Evolutionary conservation across 37 sponge, comb jelly and placozoan genomes (phyloP), one percentile per base, ranked within the genome.

Genomic region (Lycopodina hypogea): DNA sequence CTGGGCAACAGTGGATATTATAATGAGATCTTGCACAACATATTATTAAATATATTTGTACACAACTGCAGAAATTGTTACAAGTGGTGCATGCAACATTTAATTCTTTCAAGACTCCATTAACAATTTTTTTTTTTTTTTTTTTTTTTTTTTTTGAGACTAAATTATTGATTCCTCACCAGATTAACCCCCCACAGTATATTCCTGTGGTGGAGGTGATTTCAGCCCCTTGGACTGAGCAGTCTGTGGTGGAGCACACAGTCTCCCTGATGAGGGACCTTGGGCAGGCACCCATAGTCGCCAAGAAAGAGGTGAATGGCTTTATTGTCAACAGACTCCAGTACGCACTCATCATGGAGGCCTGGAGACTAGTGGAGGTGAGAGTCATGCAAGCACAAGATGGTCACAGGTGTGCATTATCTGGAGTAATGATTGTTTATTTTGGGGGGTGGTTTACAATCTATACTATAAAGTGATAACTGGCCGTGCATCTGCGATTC

Each of bases 281-380:
- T 19, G 97, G 97, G 3, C 90, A 92, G 85, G 62, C 88, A 23
- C 97, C 97, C 2, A 82, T 94, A 14, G n/a, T 74, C 34, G 88
- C 81, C 28, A 91, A 92, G 86, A 97, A 89, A 48, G 97, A 90
- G 53, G 73, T 89, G 23, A 90, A 97, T 78, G 97, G 97, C 0
- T 97, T 97, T 61, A 79, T 97, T 28, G 61, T 92, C 34, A 97
- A 97, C 78, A 76, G 97, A 70, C 82, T 97, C 41, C 97, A 97
- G 82, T 97, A 97, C 82, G 97, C 97, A 17, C 76, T 97, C 36
- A 89, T 94, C 34, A 94, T 94, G 97, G 97, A 97, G 57, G 90
- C 83, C 18, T 97, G 97, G 97, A 71, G 97, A 28, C 84, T 97
- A 14, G 92, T 95, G 24, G 90, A 95, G 90, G 93, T 93, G 38